Evolutionary conservation across 2,797 vertebrate genomes (phyloP).

Genomic region (Mus caroli): DNA sequence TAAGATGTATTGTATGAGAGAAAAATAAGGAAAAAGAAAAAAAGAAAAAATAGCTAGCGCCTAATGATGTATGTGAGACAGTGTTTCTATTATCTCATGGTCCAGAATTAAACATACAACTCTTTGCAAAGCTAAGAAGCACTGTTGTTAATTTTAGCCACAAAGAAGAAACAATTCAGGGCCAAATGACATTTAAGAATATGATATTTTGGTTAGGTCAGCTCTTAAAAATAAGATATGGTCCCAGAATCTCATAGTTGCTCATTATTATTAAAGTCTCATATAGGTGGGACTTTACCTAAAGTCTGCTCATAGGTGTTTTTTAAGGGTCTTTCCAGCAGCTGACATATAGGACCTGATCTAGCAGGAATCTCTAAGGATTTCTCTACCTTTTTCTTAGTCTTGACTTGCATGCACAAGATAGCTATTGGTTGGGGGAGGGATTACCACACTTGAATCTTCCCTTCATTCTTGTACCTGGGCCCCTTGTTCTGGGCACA

Average conservation of each 20-base stretch:
- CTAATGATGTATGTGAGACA: neutral
- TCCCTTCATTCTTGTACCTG: neutral
- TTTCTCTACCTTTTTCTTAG: neutral
- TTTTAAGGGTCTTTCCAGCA: conserved; percentile 56
- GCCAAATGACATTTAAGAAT: conserved; percentile 44
- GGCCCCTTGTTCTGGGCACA: accelerated
- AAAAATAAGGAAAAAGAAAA: neutral
- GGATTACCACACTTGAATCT: neutral
- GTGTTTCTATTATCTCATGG: neutral
- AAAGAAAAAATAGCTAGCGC: neutral
- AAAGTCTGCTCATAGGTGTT: neutral
- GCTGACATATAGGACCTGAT: conserved; percentile 27
- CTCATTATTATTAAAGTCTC: neutral
- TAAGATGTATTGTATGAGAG: neutral
- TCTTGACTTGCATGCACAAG: neutral
- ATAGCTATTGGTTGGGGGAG: neutral
- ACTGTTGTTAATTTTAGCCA: conserved; percentile 43
- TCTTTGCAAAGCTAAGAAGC: conserved; percentile 30
- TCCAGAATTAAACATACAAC: conserved; percentile 6
- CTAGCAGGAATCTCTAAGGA: conserved; percentile 30
- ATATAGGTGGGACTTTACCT: neutral
- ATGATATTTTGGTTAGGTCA: neutral
- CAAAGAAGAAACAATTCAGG: conserved; percentile 13
- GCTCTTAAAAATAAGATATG: conserved; percentile 45
- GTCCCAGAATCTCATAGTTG: conserved; percentile 25